Percentiles rank a stretch among this genome's conserved stretches.
Conservation (phyloP, 2,797 vertebrate species). For the Poeciliopsis paucimaculata region DNA sequence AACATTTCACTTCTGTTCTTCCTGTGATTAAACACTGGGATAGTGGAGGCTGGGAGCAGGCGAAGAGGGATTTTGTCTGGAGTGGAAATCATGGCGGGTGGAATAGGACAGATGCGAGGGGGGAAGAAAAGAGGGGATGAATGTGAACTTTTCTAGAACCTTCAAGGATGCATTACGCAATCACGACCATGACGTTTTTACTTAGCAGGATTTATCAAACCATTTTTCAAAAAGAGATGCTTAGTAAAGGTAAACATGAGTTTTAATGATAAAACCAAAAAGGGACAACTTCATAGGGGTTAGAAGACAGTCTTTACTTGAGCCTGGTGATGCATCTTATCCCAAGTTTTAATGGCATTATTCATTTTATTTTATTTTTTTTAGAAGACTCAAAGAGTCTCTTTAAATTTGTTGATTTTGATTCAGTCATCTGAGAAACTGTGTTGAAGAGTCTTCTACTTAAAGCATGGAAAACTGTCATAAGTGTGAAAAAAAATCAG, state of each 20-base stretch:
- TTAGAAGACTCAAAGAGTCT: background rate
- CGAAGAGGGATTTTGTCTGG: conserved; percentile 23
- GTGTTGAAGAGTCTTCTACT: background rate
- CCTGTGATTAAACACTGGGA: conserved; percentile 12
- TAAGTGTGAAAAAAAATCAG: background rate
- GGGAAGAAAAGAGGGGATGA: too few species aligned
- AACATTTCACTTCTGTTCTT: conserved; percentile 1
- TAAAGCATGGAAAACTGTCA: background rate
- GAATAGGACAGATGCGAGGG: conserved; percentile 58
- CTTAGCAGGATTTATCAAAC: background rate
- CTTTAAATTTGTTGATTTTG: background rate
- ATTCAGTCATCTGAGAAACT: background rate
- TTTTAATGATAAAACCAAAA: background rate
- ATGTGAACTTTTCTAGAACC: conserved; percentile 9
- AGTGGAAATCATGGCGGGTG: conserved; percentile 50
- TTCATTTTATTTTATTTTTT: background rate
- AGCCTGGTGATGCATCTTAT: background rate
- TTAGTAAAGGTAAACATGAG: background rate
- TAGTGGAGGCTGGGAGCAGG: conserved; percentile 1
- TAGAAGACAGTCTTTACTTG: background rate
- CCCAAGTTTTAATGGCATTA: background rate
- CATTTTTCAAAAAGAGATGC: background rate
- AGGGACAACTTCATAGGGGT: background rate
- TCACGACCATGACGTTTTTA: background rate
- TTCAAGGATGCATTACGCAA: conserved; percentile 16